Base-by-base conservation (phyloP, 2,113 vertebrate species). In the Meriones unguiculatus region DNA sequence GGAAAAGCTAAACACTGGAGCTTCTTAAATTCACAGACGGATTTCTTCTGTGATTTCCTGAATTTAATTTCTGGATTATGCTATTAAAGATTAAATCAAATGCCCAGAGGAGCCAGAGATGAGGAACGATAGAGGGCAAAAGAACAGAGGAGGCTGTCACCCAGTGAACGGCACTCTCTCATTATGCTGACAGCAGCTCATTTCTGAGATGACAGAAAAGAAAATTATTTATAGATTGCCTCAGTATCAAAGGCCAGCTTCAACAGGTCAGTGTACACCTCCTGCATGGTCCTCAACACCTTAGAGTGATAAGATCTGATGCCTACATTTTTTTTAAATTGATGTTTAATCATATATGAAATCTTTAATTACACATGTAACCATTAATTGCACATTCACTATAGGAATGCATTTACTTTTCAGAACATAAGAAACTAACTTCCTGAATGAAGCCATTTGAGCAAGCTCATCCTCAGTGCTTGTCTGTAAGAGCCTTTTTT, bases 171-270 rank as follows among this genome's bases (percentile, higher is more conserved):
- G 7, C 15, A 52, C 80, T 76, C 25, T 5, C 15, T 14, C 64
- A 4, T 4, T 1, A 13, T 62, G 62, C 59, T 87, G n/a, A 80
- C 32, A 75, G 76, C 5, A n/a, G n/a, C 76, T 59, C 86, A 46
- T 41, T 76, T 69, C 24, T 85, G n/a, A 57, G 78, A 72, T 84
- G 87, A 84, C 67, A 62, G 65, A 41, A 82, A 69, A 75, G 92
- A 91, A 87, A 95, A 85, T 32, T 65, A 86, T 77, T 90, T 76
- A 76, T n/a, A 95, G 86, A 54, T 46, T 89, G 57, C 81, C 59
- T 84, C 15, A 57, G 12, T 57, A 15, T 57, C 57, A 15, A 57
- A 57, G 57, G 57, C 11, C 57, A 57, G 57, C 57, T 57, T 57
- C 57, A 14, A 15, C 57, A 57, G 57, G 57, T 57, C 57, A 57